A percentile compares a stretch with the other conserved stretches of the same genome.
These are phyloP conservation scores for Scytalopus superciliaris DNA, from an alignment of 2,113 vertebrate genomes.

Conservation along the genomic window DNA sequence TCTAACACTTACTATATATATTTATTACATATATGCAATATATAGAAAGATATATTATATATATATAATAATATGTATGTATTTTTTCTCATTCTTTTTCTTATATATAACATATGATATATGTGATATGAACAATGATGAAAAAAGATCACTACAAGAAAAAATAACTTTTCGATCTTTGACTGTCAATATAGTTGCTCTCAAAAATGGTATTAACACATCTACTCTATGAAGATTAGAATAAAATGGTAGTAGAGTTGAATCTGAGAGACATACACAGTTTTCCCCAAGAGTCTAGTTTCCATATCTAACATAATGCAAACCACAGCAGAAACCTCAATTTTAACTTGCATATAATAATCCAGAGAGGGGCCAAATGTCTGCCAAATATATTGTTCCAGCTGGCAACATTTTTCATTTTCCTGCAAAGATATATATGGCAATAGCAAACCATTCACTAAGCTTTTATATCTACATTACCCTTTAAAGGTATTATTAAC, in stretches of 20 bases:
- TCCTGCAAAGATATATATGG: neutral
- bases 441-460: neutral
- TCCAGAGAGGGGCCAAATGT: neutral
- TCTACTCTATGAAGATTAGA: neutral
- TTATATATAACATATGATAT: accelerated
- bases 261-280: neutral
- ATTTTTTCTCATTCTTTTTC: neutral
- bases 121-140: neutral
- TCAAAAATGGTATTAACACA: neutral
- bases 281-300: neutral
- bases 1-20: neutral
- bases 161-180: neutral
- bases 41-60: too few species aligned
- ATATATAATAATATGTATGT: too few species aligned
- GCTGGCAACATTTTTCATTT: neutral
- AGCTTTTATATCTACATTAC: neutral
- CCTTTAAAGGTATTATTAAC: neutral
- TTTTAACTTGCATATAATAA: neutral
- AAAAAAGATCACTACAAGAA: neutral
- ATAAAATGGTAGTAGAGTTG: neutral
- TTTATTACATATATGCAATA: neutral
- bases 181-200: neutral
- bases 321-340: neutral
- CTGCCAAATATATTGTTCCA: neutral
- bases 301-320: neutral